Percentiles rank a stretch among this genome's conserved stretches.
phyloP scores from a whole-genome alignment of 1,140 invertebrate genomes.

The Cataglyphis hispanica region DNA sequence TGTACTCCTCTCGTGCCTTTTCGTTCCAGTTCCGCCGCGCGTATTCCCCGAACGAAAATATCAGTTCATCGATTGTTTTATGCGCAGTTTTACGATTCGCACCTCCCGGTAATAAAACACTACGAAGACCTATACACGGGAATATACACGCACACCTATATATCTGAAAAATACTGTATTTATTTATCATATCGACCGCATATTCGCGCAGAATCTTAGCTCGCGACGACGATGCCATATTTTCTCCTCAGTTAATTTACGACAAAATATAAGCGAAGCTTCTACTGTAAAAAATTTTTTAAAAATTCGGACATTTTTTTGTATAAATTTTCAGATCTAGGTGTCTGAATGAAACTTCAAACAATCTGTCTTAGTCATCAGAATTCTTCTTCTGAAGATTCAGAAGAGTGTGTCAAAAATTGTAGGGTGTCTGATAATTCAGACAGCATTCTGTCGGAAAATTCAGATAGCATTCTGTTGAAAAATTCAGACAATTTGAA shows the following conservation, averaged over 20 bases:
- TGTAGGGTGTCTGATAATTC: too few relatives aligned
- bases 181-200: not conserved
- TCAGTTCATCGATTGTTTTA: constrained; percentile 60
- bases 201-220: constrained; percentile 1
- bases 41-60: constrained; percentile 39
- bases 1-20: constrained; percentile 40
- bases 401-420: too few relatives aligned
- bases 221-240: not conserved
- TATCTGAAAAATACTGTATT: constrained; percentile 25
- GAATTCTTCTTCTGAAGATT: too few relatives aligned
- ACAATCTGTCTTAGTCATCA: too few relatives aligned
- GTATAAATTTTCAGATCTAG: too few relatives aligned
- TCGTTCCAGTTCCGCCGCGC: constrained; percentile 41
- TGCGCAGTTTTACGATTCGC: constrained; percentile 50
- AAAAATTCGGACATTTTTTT: too few relatives aligned
- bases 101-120: constrained; percentile 48
- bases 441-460: too few relatives aligned
- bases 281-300: too few relatives aligned
- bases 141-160: not conserved
- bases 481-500: too few relatives aligned
- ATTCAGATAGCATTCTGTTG: too few relatives aligned
- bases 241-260: not conserved
- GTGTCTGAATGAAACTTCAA: too few relatives aligned
- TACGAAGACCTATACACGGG: constrained; percentile 3
- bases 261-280: not conserved